Evolutionary conservation across 2,888 invertebrate species (phyloP).

Genomic region (Axea sp.): DNA sequence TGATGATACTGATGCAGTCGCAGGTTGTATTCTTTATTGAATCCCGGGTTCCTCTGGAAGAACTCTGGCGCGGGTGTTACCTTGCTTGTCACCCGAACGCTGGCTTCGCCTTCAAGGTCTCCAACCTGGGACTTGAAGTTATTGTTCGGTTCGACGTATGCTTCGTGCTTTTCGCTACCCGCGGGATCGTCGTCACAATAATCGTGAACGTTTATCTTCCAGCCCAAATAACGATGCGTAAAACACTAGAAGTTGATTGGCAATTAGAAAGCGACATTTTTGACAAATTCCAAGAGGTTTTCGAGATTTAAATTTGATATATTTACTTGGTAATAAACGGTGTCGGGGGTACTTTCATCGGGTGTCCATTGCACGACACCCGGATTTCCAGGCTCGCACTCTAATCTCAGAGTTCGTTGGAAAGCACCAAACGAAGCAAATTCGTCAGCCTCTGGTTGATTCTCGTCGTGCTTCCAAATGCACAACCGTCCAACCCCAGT

Average conservation of each 20-base stretch:
- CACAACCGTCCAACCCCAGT: conserved; percentile 91
- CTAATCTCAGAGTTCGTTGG: conserved; percentile 89
- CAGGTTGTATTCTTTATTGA: conserved; percentile 66
- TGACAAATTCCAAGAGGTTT: too few relatives aligned
- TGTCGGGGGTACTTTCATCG: conserved; percentile 91
- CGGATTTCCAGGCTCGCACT: conserved; percentile 91
- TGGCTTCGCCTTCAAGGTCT: conserved; percentile 72
- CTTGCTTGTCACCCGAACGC: conserved; percentile 74
- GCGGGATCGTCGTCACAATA: conserved; percentile 84
- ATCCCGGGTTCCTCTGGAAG: conserved; percentile 70
- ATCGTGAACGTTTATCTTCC: conserved; percentile 96
- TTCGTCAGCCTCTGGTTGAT: conserved; percentile 87
- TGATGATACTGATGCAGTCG: conserved; percentile 67
- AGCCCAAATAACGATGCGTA: conserved; percentile 95
- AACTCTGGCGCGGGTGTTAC: conserved; percentile 76
- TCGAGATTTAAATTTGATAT: not conserved
- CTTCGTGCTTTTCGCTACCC: conserved; percentile 82
- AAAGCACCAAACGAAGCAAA: conserved; percentile 94
- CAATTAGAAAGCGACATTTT: too few relatives aligned
- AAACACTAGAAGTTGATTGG: conserved; percentile 85
- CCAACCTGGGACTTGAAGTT: conserved; percentile 73
- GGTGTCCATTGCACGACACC: conserved; percentile 92
- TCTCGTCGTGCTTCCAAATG: conserved; percentile 90
- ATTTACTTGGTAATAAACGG: conserved; percentile 91
- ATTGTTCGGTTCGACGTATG: conserved; percentile 80